Evolutionary conservation across 2,888 invertebrate species (phyloP), one percentile per base, ranked within the genome.

Genomic region (Macrosiphum euphorbiae): DNA sequence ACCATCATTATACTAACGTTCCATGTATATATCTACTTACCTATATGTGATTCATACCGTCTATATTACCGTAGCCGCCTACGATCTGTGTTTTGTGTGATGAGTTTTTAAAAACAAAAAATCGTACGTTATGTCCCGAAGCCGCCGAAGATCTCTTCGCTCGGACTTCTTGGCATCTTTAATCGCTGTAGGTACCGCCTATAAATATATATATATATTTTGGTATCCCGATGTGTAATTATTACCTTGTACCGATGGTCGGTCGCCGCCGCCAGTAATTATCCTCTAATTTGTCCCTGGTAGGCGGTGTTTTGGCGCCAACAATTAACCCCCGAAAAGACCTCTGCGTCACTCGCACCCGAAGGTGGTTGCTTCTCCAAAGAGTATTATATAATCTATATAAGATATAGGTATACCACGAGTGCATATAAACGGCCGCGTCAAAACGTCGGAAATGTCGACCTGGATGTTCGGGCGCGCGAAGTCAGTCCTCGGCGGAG

Each of bases 231-330:
- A 88, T 58, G 41, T 58, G 41, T 88, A 88, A 78, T 91, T 86
- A 92, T 92, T 92, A 87, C 61, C 61, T 50, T 88, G 41, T 50
- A 52, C 41, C 24, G 88, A 84, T 58, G 61, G 85, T 35, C 50
- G 93, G 35, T 50, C 20, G 90, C 50, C 88, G 92, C 87, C 87
- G 78, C 78, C 55, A 44, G 85, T 94, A 94, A 94, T 94, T 94
- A 94, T 94, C 85, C 90, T 94, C 94, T 94, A 94, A 94, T 94
- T 94, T 94, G 94, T 94, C 94, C 90, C 90, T 94, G 61, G 94
- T 90, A 84, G 94, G 90, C 90, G 94, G 90, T 28, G 90, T 50
- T 94, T 94, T 86, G 94, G 94, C 94, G 94, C 94, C 94, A 94
- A 94, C 88, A 61, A 90, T 94, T 90, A 94, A 94, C 90, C 94